Evolutionary conservation across 2,888 invertebrate species (phyloP).

Genomic region (Caenorhabditis macrosperma): DNA sequence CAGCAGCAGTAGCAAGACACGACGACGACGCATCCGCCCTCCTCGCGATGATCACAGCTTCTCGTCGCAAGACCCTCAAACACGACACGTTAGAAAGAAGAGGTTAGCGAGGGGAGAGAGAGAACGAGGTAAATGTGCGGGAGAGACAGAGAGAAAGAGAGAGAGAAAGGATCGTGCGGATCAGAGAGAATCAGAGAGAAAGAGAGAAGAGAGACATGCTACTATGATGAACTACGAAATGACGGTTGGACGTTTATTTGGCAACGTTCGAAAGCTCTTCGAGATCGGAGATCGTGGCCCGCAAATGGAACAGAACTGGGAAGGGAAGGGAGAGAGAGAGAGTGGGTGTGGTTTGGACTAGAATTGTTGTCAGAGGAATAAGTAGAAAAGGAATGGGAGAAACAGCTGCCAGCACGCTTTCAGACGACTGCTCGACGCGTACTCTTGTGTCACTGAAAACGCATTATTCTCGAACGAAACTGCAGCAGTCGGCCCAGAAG

Average conservation of each 20-base stretch:
- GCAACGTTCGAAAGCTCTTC: background rate
- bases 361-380: constrained; percentile 2
- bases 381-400: constrained; percentile 20
- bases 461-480: background rate
- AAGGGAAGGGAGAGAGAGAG: background rate
- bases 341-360: background rate
- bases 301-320: constrained; percentile 24
- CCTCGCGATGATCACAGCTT: constrained; percentile 23
- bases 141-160: constrained; percentile 17
- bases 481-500: background rate
- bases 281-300: constrained; percentile 24
- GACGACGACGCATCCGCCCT: constrained; percentile 53
- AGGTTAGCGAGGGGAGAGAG: constrained; percentile 15
- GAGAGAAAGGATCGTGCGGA: constrained; percentile 3
- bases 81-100: constrained; percentile 53
- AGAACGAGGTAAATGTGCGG: constrained; percentile 9
- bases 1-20: constrained; percentile 45
- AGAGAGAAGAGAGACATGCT: constrained; percentile 19
- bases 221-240: background rate
- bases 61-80: constrained; percentile 49
- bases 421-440: constrained; percentile 23
- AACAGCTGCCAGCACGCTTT: constrained; percentile 8
- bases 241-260: constrained; percentile 3
- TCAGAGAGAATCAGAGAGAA: constrained; percentile 2
- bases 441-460: constrained; percentile 60